phyloP scores from a whole-genome alignment of 2,113 vertebrate species.

The Electrona antarctica region DNA sequence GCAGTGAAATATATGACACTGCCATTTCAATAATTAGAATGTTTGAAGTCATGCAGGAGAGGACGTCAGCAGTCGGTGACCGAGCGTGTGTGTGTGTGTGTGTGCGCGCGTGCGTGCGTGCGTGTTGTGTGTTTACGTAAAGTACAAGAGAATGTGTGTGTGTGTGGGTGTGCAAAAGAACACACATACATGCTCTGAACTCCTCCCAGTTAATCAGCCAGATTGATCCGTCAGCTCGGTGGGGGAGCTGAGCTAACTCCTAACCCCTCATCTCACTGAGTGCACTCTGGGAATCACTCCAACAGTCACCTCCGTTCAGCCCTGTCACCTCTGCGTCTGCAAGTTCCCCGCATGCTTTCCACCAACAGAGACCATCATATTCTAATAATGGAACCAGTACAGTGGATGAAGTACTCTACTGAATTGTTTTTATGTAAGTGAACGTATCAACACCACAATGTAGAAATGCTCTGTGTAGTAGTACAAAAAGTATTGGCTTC shows the following conservation, averaged over 20 bases:
- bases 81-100: constrained; percentile 12
- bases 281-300: constrained; percentile 44
- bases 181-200: neutral
- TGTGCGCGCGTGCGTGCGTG: constrained; percentile 7
- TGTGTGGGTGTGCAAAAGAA: neutral
- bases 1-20: constrained; percentile 55
- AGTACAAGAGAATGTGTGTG: neutral
- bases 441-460: no score
- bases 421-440: no score
- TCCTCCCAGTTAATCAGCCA: constrained; percentile 54
- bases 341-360: neutral
- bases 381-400: neutral
- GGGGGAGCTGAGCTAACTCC: constrained; percentile 28
- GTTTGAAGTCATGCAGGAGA: constrained; percentile 35
- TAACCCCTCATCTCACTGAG: constrained; percentile 58
- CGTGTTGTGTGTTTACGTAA: neutral
- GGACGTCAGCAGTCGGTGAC: neutral
- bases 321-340: neutral
- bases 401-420: no score
- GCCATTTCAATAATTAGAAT: constrained; percentile 44
- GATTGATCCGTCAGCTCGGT: constrained; percentile 47
- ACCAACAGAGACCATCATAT: neutral
- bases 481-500: no score
- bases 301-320: constrained; percentile 26
- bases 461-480: no score